Percentiles rank a stretch among this genome's conserved stretches.
phyloP scores from a whole-genome alignment of 2,888 invertebrate species.

The Drosophila robusta region DNA sequence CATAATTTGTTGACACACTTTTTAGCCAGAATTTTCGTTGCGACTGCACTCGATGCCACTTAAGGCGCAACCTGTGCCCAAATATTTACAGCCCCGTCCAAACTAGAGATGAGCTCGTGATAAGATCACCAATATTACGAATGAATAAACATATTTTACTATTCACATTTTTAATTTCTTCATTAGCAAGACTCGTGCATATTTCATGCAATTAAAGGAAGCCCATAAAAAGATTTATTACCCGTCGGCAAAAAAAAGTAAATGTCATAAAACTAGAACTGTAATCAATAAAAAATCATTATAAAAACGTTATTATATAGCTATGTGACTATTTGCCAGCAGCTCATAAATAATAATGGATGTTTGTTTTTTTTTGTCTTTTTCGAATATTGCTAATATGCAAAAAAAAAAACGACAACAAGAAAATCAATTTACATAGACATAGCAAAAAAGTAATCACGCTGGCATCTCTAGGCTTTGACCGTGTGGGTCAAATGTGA shows the following conservation, averaged over 20 bases:
- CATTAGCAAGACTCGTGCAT: not conserved
- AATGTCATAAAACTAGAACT: conserved; percentile 32
- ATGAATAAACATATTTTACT: too few species aligned
- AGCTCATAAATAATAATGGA: conserved; percentile 14
- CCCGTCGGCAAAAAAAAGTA: not conserved
- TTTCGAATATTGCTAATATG: not conserved
- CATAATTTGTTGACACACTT: conserved; percentile 50
- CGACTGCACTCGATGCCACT: conserved; percentile 23
- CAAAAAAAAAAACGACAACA: not conserved
- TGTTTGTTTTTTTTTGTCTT: not conserved
- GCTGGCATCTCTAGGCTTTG: not conserved
- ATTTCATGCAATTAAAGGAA: conserved; percentile 7
- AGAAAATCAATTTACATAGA: not conserved
- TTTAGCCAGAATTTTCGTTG: conserved; percentile 31
- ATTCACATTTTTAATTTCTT: not conserved
- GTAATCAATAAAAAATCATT: conserved; percentile 14
- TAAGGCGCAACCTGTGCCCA: conserved; percentile 1
- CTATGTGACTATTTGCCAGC: conserved; percentile 2
- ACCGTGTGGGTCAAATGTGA: conserved; percentile 16
- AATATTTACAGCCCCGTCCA: conserved; percentile 1
- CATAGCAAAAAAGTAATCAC: not conserved
- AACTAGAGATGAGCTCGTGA: conserved; percentile 20
- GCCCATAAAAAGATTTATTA: conserved; percentile 26
- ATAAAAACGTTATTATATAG: conserved; percentile 3
- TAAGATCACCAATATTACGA: too few species aligned